Conservation (phyloP, 2,113 vertebrate genomes). For the Rhinolophus ferrumequinum region DNA sequence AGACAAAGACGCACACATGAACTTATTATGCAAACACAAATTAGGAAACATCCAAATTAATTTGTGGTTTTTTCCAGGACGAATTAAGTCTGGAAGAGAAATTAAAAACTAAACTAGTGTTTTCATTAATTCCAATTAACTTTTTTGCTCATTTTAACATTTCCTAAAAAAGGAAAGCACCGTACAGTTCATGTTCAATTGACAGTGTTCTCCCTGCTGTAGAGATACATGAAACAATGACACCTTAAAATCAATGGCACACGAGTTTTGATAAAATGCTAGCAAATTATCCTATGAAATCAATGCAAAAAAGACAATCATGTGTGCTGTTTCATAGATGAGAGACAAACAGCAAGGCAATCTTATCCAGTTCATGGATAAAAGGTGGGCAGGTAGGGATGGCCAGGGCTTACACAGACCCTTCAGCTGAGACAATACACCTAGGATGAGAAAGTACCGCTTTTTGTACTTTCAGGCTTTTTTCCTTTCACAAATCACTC, state of each 20-base stretch:
- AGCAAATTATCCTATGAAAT: background rate
- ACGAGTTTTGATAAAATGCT: background rate
- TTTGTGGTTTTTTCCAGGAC: background rate
- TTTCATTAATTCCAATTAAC: background rate
- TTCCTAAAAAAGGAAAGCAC: background rate
- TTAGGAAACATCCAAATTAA: background rate
- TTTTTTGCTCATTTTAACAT: background rate
- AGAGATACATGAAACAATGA: background rate
- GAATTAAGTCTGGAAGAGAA: conserved; percentile 33
- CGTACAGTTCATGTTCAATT: background rate
- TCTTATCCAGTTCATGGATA: background rate
- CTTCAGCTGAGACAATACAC: background rate
- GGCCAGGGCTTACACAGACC: background rate
- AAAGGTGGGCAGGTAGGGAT: fast-evolving
- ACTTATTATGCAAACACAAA: conserved; percentile 41
- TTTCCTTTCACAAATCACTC: conserved; percentile 40
- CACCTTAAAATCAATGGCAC: background rate
- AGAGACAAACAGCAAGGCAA: background rate
- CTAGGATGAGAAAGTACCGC: background rate
- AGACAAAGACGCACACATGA: background rate
- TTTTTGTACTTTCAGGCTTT: background rate
- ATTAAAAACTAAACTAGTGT: background rate
- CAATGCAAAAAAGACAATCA: background rate
- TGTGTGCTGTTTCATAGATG: background rate
- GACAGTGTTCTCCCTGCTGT: background rate